Percentiles rank a stretch among this genome's conserved stretches.
Evolutionary conservation across 2,888 invertebrate genomes (phyloP).

Genomic region (Macrosiphum euphorbiae): DNA sequence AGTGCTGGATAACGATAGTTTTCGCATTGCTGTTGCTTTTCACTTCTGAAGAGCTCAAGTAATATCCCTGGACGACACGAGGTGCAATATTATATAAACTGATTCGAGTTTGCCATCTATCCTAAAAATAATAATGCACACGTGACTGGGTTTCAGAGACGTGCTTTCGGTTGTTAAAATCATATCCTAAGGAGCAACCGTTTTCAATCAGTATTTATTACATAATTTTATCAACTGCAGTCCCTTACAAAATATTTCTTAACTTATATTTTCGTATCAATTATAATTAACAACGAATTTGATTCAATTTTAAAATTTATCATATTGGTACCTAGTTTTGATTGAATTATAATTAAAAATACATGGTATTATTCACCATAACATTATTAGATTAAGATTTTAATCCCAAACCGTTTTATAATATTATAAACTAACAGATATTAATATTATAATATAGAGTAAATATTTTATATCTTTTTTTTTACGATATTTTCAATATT

Average conservation of each 20-base stretch:
- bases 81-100: conserved; percentile 38
- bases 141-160: conserved; percentile 42
- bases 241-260: background rate
- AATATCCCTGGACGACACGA: conserved; percentile 13
- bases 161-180: background rate
- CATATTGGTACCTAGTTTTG: background rate
- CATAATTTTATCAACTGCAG: background rate
- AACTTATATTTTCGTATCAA: background rate
- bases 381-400: background rate
- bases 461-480: background rate
- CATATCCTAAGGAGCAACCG: background rate
- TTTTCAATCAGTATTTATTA: background rate
- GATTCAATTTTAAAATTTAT: background rate
- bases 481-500: background rate
- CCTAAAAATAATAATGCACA: conserved; percentile 38
- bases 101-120: conserved; percentile 30
- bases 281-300: background rate
- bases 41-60: background rate
- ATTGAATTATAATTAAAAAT: background rate
- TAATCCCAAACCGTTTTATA: background rate
- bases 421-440: background rate
- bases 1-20: background rate
- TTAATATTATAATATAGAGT: background rate
- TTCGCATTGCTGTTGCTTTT: conserved; percentile 44
- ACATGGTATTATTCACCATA: background rate